Conservation (phyloP, 2,888 invertebrate genomes). For the Oligia fasciuncula region DNA sequence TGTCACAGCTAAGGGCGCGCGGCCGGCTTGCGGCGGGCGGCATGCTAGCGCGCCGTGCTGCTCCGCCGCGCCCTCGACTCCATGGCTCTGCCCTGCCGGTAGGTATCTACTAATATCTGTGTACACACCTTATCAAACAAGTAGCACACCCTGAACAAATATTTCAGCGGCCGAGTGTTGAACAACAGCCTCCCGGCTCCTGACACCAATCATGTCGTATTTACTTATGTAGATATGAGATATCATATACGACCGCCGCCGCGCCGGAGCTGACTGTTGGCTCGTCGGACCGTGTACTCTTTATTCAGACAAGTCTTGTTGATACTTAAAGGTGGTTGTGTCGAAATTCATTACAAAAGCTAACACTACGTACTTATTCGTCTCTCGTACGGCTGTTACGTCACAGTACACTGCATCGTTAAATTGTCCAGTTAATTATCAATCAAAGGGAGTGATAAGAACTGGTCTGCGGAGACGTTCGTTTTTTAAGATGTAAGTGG, state of each 20-base stretch:
- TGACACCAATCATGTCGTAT: conserved; percentile 49
- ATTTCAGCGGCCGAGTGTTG: conserved; percentile 46
- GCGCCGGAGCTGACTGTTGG: not conserved
- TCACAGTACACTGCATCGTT: conserved; percentile 2
- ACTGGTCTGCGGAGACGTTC: not conserved
- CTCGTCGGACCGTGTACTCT: conserved; percentile 13
- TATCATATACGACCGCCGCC: not conserved
- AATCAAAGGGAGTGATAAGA: conserved; percentile 32
- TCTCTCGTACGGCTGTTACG: conserved; percentile 12
- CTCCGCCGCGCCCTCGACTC: conserved; percentile 50
- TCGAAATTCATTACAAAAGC: conserved; percentile 40
- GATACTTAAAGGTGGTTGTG: conserved; percentile 54
- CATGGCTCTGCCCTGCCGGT: conserved; percentile 63
- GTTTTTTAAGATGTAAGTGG: conserved; percentile 50
- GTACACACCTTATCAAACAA: conserved; percentile 59
- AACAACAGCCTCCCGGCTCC: conserved; percentile 42
- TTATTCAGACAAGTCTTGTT: conserved; percentile 50
- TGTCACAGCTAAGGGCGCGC: conserved; percentile 54
- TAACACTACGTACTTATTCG: conserved; percentile 29
- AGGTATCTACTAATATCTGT: conserved; percentile 56
- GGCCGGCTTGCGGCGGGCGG: conserved; percentile 41
- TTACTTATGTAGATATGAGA: conserved; percentile 53
- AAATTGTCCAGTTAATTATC: conserved; percentile 20
- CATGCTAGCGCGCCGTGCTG: conserved; percentile 12
- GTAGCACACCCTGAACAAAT: conserved; percentile 49